phyloP scores from a whole-genome alignment of 2,888 invertebrate genomes.

The Palloptera scutellata region DNA sequence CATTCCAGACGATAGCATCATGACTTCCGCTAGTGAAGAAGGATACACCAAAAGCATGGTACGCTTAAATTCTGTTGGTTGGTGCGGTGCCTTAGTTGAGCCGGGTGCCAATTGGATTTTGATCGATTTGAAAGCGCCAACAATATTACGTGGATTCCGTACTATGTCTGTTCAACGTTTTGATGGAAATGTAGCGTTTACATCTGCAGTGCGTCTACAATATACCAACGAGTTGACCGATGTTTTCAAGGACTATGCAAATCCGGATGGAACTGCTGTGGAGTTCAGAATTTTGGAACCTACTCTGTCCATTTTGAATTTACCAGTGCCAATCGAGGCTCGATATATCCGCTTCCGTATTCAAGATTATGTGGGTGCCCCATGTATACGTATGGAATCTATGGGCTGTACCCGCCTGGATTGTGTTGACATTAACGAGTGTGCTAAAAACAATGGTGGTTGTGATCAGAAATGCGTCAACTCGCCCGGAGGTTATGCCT shows the following conservation, averaged over 20 bases:
- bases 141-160: slow-evolving; percentile 87
- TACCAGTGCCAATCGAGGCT: slow-evolving; percentile 91
- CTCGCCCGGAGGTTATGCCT: slow-evolving; percentile 86
- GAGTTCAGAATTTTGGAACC: slow-evolving; percentile 91
- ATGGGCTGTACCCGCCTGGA: slow-evolving; percentile 93
- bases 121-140: slow-evolving; percentile 87
- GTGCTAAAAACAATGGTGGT: slow-evolving; percentile 84
- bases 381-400: slow-evolving; percentile 87
- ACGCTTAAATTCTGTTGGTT: slow-evolving; percentile 83
- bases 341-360: slow-evolving; percentile 87
- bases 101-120: slow-evolving; percentile 89
- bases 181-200: slow-evolving; percentile 86
- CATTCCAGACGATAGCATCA: slow-evolving; percentile 88
- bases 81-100: slow-evolving; percentile 89
- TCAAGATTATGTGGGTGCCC: slow-evolving; percentile 86
- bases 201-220: slow-evolving; percentile 85
- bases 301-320: slow-evolving; percentile 86
- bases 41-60: slow-evolving; percentile 86
- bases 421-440: slow-evolving; percentile 89
- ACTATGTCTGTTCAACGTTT: slow-evolving; percentile 86
- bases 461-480: slow-evolving; percentile 94
- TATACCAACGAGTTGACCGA: slow-evolving; percentile 91
- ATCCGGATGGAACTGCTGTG: slow-evolving; percentile 91
- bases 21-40: slow-evolving; percentile 81
- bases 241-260: slow-evolving; percentile 88